Evolutionary conservation across 2,113 vertebrate species (phyloP), one percentile per base, ranked within the genome.

Genomic region (Theristicus caerulescens): DNA sequence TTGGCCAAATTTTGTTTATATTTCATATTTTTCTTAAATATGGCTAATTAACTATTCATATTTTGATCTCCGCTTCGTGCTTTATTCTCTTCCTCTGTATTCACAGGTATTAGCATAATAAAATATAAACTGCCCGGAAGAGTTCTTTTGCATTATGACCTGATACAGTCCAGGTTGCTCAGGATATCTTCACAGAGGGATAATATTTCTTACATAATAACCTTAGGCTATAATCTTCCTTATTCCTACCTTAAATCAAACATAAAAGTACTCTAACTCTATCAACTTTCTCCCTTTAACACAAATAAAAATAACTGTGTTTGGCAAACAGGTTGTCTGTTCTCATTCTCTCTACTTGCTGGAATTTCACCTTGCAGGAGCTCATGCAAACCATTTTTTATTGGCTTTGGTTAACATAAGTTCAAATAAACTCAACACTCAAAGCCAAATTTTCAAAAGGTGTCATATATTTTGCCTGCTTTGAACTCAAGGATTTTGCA

Each of bases 401-500:
- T 67, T 92, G 70, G 94, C 88, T 95, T 94, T 96, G 81, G 86
- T 95, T 97, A 97, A 91, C 9, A 11, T 51, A 76, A 96, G 62
- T 95, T 95, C 96, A 97, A 95, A 97, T 97, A 95, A 97, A 96
- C 94, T 97, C 84, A 85, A 72, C 62, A 94, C 70, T 95, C 86
- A 91, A 95, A 95, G 95, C 84, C 94, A 97, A 65, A 95, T 58
- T 96, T 95, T 91, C 89, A 96, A 93, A 96, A 97, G 96, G 89
- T 96, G 95, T 97, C 89, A 85, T 95, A 72, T 93, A 96, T 95
- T 96, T 97, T 94, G 89, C 16, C 86, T 94, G 42, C 93, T 97
- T 96, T 97, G 95, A 97, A 97, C 92, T 97, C 91, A 87, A 93
- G 55, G 93, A 85, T 95, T 96, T 95, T 95, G 85, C 76, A 96